Evolutionary conservation across 30 jellyfish, hydroid and myxozoan species (phyloP), one percentile per base, ranked within the genome.

Genomic region (Pseudorhiza aurosa): DNA sequence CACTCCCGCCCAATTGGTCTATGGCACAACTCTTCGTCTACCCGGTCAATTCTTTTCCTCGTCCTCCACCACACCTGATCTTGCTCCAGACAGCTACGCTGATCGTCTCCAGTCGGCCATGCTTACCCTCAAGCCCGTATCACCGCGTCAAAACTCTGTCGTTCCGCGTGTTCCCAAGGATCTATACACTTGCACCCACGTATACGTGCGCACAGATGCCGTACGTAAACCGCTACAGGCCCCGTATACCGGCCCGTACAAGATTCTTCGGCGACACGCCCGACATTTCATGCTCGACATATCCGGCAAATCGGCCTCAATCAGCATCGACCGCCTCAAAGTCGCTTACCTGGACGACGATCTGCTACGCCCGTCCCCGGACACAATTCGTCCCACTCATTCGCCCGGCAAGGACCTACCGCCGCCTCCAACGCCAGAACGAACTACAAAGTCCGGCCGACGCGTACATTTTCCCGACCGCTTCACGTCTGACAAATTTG

Each of bases 301-400:
- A 4, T 57, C 40, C 30, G 85, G 75, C n/a, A 22, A 26, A 3
- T 27, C 19, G 64, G 59, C 25, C 33, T 31, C 74, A 15, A 51
- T 80, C 75, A 30, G 58, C 56, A 12, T 82, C 33, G 89, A 70
- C 33, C 95, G 84, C 57, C 29, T 82, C 28, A 82, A 82, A 47
- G 92, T 89, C 22, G 95, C 95, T 8, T 33, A 32, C 76, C 60
- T 83, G 40, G 82, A 64, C 21, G 57, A 90, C 7, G 78, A 64
- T 56, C 3, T 49, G 11, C 53, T 31, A n/a, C 82, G 32, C 30
- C 6, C 82, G 10, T 31, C 89, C 32, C 81, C 87, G 29, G 28
- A n/a, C 8, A 2, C 15, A 17, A n/a, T 58, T 7, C 9, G 57
- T 19, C 71, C 89, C 8, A 32, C 70, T 2, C 53, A 36, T 4